Percentiles rank a stretch among this genome's conserved stretches.
These are phyloP conservation scores for Tragelaphus buxtoni DNA, from an alignment of 2,113 vertebrate species.

Conservation along the genomic window DNA sequence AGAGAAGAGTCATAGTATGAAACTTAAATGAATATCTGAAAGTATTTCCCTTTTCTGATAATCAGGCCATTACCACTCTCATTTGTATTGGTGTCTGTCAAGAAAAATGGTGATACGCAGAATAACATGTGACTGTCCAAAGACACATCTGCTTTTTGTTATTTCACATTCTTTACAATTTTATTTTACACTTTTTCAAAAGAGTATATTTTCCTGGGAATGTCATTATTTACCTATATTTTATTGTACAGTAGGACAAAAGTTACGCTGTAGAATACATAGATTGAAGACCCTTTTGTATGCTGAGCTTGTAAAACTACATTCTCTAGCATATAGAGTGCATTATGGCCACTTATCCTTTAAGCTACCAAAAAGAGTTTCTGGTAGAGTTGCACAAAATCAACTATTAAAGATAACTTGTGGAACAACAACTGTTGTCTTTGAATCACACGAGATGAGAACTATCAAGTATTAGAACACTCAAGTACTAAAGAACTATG, in stretches of 20 bases:
- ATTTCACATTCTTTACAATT: slow-evolving; percentile 22
- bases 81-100: background rate
- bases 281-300: background rate
- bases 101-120: background rate
- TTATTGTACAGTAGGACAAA: background rate
- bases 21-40: background rate
- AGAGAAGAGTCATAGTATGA: background rate
- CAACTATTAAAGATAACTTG: background rate
- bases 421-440: background rate
- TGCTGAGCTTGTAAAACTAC: background rate
- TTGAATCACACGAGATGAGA: background rate
- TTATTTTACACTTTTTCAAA: background rate
- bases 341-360: background rate
- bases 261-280: background rate
- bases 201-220: background rate
- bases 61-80: background rate
- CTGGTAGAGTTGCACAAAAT: background rate
- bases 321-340: background rate
- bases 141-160: background rate
- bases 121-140: background rate
- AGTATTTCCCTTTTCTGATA: background rate
- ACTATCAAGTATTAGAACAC: background rate
- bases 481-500: background rate
- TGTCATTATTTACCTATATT: background rate
- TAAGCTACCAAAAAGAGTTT: background rate